A percentile compares a stretch with the other conserved stretches of the same genome.
phyloP scores from a whole-genome alignment of 1,140 invertebrate species.

The Drosophila santomea region DNA sequence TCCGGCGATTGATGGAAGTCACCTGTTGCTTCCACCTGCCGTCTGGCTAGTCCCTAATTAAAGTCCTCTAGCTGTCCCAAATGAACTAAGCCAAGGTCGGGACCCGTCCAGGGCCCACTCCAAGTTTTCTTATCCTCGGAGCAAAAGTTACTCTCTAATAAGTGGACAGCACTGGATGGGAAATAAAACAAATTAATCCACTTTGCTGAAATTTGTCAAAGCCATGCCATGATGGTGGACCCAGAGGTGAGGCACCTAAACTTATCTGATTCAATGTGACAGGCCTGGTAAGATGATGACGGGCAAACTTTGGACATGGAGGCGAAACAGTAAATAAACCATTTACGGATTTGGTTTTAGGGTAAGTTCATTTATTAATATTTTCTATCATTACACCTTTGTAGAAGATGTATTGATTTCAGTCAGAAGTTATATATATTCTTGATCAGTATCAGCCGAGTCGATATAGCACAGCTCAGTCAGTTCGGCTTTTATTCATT shows the following conservation, averaged over 20 bases:
- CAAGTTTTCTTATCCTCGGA: slow-evolving; percentile 55
- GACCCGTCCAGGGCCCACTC: background rate
- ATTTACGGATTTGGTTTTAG: background rate
- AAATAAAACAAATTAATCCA: slow-evolving; percentile 76
- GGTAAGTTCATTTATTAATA: too few species aligned
- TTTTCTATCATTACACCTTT: too few species aligned
- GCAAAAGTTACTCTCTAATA: slow-evolving; percentile 52
- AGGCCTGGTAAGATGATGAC: slow-evolving; percentile 13
- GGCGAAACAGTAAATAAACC: slow-evolving; percentile 1
- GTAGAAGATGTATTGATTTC: too few species aligned
- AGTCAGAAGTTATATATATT: too few species aligned
- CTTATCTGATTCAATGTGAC: slow-evolving; percentile 51
- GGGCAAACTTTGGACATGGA: slow-evolving; percentile 21
- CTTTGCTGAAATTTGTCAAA: slow-evolving; percentile 72
- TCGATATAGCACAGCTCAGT: background rate
- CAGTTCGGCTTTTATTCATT: background rate
- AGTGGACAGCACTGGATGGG: slow-evolving; percentile 18
- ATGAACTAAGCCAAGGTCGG: slow-evolving; percentile 23
- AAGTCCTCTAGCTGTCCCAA: slow-evolving; percentile 33
- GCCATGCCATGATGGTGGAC: slow-evolving; percentile 8
- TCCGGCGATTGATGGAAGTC: slow-evolving; percentile 32
- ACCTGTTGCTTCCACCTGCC: slow-evolving; percentile 61
- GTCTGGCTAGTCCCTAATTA: slow-evolving; percentile 47
- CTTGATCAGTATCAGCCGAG: background rate
- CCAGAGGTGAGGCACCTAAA: slow-evolving; percentile 12